A percentile compares a stretch with the other conserved stretches of the same genome.
Conservation (phyloP, 2,888 invertebrate species). For the Diarsia mendica region DNA sequence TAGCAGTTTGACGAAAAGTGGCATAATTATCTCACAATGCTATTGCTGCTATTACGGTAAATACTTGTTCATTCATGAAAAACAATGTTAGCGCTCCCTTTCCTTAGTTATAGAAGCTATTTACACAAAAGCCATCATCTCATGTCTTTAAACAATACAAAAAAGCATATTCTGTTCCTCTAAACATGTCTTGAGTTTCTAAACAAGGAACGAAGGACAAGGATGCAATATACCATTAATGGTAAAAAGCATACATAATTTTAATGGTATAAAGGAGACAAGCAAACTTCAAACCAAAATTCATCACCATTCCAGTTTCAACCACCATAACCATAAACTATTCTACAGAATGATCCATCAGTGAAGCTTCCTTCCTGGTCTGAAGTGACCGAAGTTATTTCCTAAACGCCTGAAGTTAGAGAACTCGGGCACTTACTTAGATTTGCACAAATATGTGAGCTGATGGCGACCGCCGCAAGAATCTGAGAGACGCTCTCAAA, state of each 20-base stretch:
- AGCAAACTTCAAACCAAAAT: neutral
- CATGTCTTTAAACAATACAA: neutral
- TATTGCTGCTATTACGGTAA: too few species aligned
- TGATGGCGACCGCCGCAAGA: constrained; percentile 35
- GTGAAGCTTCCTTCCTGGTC: neutral
- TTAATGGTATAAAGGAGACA: too few species aligned
- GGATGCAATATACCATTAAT: too few species aligned
- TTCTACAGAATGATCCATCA: constrained; percentile 4
- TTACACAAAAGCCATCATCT: neutral
- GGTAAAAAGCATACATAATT: too few species aligned
- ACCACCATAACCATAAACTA: neutral
- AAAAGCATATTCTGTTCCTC: neutral
- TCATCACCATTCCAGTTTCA: neutral
- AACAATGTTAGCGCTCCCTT: neutral
- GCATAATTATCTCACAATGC: too few species aligned
- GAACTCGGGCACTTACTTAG: constrained; percentile 29
- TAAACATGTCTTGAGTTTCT: neutral
- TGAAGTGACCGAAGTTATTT: constrained; percentile 37
- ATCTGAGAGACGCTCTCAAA: constrained; percentile 38
- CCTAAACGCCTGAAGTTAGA: constrained; percentile 22
- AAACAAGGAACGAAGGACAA: neutral
- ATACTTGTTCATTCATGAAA: neutral
- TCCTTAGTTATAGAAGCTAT: too few species aligned
- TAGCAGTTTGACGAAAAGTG: too few species aligned
- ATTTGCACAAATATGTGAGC: constrained; percentile 55